Evolutionary conservation across 2,888 invertebrate genomes (phyloP), one percentile per base, ranked within the genome.

Genomic region (Matsumyia berberina): DNA sequence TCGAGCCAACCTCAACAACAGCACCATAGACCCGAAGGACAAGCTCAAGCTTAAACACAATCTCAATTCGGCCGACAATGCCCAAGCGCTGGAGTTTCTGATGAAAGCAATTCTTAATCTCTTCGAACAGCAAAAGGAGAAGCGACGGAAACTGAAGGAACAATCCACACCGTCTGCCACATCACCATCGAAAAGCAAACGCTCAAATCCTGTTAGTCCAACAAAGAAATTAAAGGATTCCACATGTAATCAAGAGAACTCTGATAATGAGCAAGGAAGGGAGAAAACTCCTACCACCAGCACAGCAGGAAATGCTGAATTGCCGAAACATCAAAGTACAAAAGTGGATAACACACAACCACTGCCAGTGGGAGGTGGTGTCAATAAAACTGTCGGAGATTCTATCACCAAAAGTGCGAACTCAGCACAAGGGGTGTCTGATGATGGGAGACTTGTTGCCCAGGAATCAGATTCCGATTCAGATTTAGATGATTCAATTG

Each of bases 41-140:
- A 88, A 90, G 31, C 88, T 88, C 7, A 90, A 89, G 42, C 86
- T 91, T 8, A 90, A 91, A 67, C 87, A 87, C 37, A 90, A 90
- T 85, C 87, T 91, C 0, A 90, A 89, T 39, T 77, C 89, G 0
- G 55, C 67, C 1, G 88, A 91, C 66, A 90, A 89, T 87, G 88
- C 89, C 0, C 57, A 88, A 70, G 89, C 89, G 1, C 83, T 91
- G n/a, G 89, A 91, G 46, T 91, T 91, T 67, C 87, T 91, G 2
- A 82, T 89, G 79, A 88, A 87, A 11, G 90, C 91, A 81, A 89
- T 90, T 17, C 89, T 89, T 1, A 89, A 88, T 62, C 89, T 91
- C 60, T 89, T 89, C 3, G 88, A 88, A 70, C 86, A 88, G 49
- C 89, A 89, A 35, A 87, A 86, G 11, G 87, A 87, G 66, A 72